phyloP scores from a whole-genome alignment of 2,113 vertebrate genomes.

The Protobothrops flavoviridis region DNA sequence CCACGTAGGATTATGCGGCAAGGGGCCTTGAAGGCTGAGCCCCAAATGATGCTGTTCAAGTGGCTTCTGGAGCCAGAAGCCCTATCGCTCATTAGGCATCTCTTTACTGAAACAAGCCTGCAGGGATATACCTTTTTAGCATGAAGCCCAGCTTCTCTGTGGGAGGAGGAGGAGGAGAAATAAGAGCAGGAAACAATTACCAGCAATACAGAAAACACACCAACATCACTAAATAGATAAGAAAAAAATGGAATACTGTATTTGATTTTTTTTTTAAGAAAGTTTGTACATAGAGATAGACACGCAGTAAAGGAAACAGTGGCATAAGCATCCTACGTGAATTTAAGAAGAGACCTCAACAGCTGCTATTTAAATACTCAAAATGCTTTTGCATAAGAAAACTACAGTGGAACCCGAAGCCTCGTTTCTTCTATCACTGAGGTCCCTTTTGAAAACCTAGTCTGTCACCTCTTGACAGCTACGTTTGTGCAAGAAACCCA shows the following conservation, averaged over 20 bases:
- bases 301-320: conserved; percentile 87
- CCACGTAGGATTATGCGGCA: not conserved
- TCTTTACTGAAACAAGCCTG: not conserved
- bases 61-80: not conserved
- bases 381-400: conserved; percentile 87
- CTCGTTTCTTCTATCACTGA: conserved; percentile 61
- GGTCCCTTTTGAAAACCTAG: conserved; percentile 72
- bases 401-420: conserved; percentile 77
- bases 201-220: conserved; percentile 68
- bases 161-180: not conserved
- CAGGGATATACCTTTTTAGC: not conserved
- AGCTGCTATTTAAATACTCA: conserved; percentile 81
- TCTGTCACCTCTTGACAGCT: conserved; percentile 80
- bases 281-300: conserved; percentile 94
- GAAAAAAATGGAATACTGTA: conserved; percentile 91
- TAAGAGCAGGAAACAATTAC: not conserved
- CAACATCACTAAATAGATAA: conserved; percentile 77
- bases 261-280: conserved; percentile 85
- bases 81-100: not conserved
- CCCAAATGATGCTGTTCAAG: not conserved
- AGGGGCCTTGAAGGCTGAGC: not conserved
- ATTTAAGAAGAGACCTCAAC: conserved; percentile 74
- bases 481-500: conserved; percentile 85
- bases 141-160: not conserved
- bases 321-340: conserved; percentile 85